These are phyloP conservation scores for Epistrophe grossulariae DNA, from an alignment of 2,888 invertebrate species.

Conservation along the genomic window DNA sequence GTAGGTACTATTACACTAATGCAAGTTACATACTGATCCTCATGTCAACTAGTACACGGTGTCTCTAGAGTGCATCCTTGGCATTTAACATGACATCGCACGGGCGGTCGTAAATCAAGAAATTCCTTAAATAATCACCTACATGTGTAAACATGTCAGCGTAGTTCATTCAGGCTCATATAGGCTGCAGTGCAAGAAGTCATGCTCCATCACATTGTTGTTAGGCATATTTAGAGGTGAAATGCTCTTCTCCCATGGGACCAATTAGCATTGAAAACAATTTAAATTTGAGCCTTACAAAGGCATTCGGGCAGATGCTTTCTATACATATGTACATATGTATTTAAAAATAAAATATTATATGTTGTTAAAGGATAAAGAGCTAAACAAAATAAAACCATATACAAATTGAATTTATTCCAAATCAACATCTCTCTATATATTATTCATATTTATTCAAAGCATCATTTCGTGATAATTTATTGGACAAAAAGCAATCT, in stretches of 20 bases:
- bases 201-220: conserved; percentile 62
- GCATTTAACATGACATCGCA: conserved; percentile 54
- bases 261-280: conserved; percentile 57
- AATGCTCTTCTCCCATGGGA: conserved; percentile 56
- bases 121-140: conserved; percentile 74
- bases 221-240: conserved; percentile 32
- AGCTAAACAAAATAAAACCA: conserved; percentile 46
- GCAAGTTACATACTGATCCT: not conserved
- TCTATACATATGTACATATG: not conserved
- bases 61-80: conserved; percentile 10
- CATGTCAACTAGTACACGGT: conserved; percentile 7
- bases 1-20: no score
- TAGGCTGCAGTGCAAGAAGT: conserved; percentile 48
- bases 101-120: conserved; percentile 73
- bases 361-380: conserved; percentile 17
- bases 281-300: conserved; percentile 6
- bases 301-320: conserved; percentile 50
- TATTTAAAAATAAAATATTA: not conserved
- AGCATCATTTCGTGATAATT: conserved; percentile 52
- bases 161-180: conserved; percentile 25
- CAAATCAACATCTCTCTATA: conserved; percentile 42
- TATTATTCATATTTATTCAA: conserved; percentile 60
- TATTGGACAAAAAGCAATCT: conserved; percentile 58
- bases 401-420: conserved; percentile 44
- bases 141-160: conserved; percentile 75